Evolutionary conservation across 2,797 vertebrate genomes (phyloP).

Genomic region (Melanotaenia trifasciata): DNA sequence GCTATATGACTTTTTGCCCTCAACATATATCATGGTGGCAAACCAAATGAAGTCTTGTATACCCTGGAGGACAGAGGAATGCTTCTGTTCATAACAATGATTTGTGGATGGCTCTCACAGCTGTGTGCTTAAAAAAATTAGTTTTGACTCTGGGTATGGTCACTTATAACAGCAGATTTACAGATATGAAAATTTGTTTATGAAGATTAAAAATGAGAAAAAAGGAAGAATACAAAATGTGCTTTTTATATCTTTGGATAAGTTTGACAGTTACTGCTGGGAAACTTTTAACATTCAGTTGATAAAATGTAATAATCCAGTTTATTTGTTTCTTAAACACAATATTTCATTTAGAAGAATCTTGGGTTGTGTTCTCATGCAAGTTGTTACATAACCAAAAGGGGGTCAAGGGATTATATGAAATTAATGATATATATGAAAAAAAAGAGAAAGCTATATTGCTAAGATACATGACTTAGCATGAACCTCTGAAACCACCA

Average conservation of each 20-base stretch:
- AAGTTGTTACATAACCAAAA: neutral
- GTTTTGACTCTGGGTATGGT: constrained; percentile 33
- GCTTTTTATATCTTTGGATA: neutral
- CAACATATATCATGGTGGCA: constrained; percentile 79
- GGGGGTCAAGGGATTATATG: neutral
- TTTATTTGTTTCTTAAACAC: neutral
- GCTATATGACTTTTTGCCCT: constrained; percentile 86
- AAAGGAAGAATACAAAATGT: neutral
- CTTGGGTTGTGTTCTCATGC: neutral
- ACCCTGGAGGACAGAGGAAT: constrained; percentile 85
- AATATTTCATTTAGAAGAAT: neutral
- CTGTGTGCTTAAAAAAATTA: constrained; percentile 53
- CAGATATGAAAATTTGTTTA: neutral
- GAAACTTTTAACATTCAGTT: neutral
- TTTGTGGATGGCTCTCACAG: constrained; percentile 76
- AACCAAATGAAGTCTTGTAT: constrained; percentile 80
- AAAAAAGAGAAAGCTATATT: neutral
- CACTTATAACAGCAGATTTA: constrained; percentile 3
- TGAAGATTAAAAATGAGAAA: neutral
- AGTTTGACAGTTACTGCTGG: neutral
- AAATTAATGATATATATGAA: neutral
- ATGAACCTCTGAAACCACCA: neutral
- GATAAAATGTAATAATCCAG: neutral
- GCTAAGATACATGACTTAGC: neutral
- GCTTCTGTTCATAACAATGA: constrained; percentile 85